Conservation (phyloP, 92 coral and sea anemone species). For the Palythoa grandis region DNA sequence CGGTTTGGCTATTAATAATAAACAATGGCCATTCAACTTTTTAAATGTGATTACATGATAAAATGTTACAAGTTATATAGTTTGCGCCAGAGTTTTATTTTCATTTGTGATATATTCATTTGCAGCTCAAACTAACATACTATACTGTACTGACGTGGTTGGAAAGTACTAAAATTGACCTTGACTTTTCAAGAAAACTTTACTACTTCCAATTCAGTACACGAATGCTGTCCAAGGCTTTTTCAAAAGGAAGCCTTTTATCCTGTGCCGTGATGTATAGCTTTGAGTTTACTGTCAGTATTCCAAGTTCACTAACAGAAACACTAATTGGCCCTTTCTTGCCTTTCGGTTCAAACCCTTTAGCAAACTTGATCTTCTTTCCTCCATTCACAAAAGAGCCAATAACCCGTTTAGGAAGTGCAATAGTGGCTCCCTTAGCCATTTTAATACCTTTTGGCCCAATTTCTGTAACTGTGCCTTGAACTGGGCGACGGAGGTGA, state of each 20-base stretch:
- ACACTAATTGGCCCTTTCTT: slow-evolving; percentile 91
- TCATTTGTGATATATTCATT: too few relatives aligned
- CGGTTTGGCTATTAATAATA: too few relatives aligned
- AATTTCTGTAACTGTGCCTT: slow-evolving; percentile 75
- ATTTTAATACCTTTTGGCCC: slow-evolving; percentile 94
- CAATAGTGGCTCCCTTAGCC: slow-evolving; percentile 90
- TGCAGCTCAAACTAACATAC: too few relatives aligned
- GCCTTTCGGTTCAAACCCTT: slow-evolving; percentile 89
- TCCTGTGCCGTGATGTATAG: slow-evolving; percentile 79
- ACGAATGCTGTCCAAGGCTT: slow-evolving; percentile 84
- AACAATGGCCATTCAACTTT: too few relatives aligned
- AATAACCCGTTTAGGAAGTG: slow-evolving; percentile 76
- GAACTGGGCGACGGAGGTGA: slow-evolving; percentile 76
- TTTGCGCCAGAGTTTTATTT: too few relatives aligned
- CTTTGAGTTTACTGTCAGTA: slow-evolving; percentile 62
- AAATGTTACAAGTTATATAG: too few relatives aligned
- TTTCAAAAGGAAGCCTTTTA: slow-evolving; percentile 76
- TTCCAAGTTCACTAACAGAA: slow-evolving; percentile 73
- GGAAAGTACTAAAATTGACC: not conserved
- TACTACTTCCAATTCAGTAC: slow-evolving; percentile 77
- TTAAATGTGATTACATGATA: too few relatives aligned
- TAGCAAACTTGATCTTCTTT: slow-evolving; percentile 56
- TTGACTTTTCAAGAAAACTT: not conserved
- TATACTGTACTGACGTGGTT: too few relatives aligned
- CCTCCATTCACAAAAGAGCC: slow-evolving; percentile 57